Conservation (phyloP, 2,888 invertebrate species). For the Galerucella calmariensis region DNA sequence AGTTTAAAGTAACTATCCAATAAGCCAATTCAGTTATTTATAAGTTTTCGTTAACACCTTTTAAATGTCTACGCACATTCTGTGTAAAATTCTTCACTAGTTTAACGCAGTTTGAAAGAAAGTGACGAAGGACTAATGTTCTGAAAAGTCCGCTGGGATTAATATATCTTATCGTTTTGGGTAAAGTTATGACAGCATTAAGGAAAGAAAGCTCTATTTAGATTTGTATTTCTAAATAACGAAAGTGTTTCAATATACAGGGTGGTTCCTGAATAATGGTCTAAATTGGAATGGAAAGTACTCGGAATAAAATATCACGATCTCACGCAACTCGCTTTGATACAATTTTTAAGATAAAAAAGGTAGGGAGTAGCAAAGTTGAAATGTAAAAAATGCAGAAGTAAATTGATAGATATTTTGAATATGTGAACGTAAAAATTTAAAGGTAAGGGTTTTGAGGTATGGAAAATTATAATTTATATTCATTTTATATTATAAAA, state of each 20-base stretch:
- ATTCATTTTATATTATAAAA: too few relatives aligned
- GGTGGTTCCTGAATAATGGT: too few relatives aligned
- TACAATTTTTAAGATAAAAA: too few relatives aligned
- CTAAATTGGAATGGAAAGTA: too few relatives aligned
- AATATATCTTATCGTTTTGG: background rate
- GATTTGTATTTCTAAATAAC: background rate
- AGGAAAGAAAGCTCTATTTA: background rate
- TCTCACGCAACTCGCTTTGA: too few relatives aligned
- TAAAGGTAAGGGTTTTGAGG: too few relatives aligned
- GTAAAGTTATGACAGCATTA: background rate
- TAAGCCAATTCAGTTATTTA: conserved; percentile 1
- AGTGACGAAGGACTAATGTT: background rate
- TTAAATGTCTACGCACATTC: background rate
- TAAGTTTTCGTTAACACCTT: background rate
- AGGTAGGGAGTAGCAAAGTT: too few relatives aligned
- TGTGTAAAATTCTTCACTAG: background rate
- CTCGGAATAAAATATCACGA: too few relatives aligned
- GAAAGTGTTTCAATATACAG: background rate
- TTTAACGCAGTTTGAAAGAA: conserved; percentile 8
- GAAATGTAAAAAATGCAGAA: too few relatives aligned
- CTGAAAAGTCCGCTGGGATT: background rate
- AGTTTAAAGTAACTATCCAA: conserved; percentile 11
- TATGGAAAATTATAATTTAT: too few relatives aligned
- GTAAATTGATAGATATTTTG: too few relatives aligned
- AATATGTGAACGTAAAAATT: too few relatives aligned